Evolutionary conservation across 30 jellyfish, hydroid and myxozoan species (phyloP).

Genomic region (Mastigias papua): DNA sequence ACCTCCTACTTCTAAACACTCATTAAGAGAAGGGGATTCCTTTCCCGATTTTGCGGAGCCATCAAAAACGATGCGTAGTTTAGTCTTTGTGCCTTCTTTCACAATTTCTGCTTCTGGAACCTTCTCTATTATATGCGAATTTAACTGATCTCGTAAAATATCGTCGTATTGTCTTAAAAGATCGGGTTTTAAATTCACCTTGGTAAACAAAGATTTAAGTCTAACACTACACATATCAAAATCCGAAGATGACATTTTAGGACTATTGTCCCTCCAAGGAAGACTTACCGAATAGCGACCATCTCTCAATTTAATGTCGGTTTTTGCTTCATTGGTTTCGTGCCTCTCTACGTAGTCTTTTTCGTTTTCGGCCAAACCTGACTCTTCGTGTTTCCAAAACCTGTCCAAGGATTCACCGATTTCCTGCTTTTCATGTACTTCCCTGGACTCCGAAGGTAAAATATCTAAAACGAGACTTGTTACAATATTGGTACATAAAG

Average conservation of each 20-base stretch:
- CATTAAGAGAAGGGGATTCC: slow-evolving; percentile 2
- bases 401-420: slow-evolving; percentile 35
- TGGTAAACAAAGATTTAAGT: neutral
- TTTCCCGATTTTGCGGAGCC: slow-evolving; percentile 14
- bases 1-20: slow-evolving; percentile 19
- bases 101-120: neutral
- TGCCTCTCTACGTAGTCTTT: neutral
- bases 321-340: neutral
- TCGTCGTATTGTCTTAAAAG: slow-evolving; percentile 1
- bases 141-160: neutral
- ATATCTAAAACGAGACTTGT: neutral
- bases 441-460: neutral
- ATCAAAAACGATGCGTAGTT: slow-evolving; percentile 41
- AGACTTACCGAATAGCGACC: slow-evolving; percentile 61
- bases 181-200: neutral
- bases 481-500: neutral
- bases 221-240: slow-evolving; percentile 1
- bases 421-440: neutral
- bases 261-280: slow-evolving; percentile 29
- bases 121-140: neutral
- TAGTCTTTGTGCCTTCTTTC: slow-evolving; percentile 8
- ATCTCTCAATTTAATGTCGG: slow-evolving; percentile 33
- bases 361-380: slow-evolving; percentile 13
- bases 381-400: slow-evolving; percentile 54
- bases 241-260: slow-evolving; percentile 41